Evolutionary conservation across 2,888 invertebrate species (phyloP).

Genomic region (Tubulanus polymorphus): DNA sequence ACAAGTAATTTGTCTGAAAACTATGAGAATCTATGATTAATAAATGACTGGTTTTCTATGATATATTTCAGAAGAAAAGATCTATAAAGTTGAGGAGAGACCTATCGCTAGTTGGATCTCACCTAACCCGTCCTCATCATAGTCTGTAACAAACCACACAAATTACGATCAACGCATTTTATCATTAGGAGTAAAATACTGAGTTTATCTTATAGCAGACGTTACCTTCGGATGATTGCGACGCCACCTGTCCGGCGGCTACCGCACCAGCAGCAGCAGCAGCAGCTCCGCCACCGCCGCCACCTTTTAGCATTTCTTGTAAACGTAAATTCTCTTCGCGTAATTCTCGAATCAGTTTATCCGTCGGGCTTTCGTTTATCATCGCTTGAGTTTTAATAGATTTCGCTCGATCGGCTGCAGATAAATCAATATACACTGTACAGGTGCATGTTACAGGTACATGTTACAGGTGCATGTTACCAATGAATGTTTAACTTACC

Average conservation of each 20-base stretch:
- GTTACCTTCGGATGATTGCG: no score
- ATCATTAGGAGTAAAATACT: no score
- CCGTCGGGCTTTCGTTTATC: conserved; percentile 48
- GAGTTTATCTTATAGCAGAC: no score
- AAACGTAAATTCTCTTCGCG: conserved; percentile 43
- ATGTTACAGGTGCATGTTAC: not conserved
- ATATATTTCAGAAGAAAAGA: no score
- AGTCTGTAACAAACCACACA: no score
- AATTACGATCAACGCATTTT: no score
- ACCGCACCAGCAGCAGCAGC: not conserved
- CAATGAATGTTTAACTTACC: conserved; percentile 26
- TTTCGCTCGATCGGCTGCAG: conserved; percentile 47
- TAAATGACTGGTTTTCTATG: no score
- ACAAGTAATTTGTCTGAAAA: no score
- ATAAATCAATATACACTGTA: not conserved
- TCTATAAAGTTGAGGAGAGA: no score
- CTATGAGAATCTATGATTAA: no score
- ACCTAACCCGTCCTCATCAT: no score
- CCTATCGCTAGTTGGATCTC: no score
- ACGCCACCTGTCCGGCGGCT: not conserved
- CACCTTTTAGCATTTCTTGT: conserved; percentile 40
- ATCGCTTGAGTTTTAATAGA: conserved; percentile 47
- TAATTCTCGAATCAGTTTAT: conserved; percentile 46
- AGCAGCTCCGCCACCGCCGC: conserved; percentile 24
- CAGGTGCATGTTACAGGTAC: not conserved